Conservation (phyloP, 2,797 vertebrate genomes). For the Ispidina picta region DNA sequence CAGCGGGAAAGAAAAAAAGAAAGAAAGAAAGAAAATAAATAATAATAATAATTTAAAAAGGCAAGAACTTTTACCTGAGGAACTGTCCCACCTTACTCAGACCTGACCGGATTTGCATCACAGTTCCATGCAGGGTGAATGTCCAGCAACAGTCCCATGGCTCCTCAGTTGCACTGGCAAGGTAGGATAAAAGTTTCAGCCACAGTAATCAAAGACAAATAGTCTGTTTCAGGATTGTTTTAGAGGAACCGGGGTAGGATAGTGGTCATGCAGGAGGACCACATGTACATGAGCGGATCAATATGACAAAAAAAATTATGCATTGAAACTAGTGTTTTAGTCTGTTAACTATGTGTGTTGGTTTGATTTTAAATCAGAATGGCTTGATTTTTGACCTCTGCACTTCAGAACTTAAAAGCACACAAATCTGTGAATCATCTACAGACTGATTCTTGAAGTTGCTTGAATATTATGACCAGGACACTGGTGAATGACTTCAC, state of each 20-base stretch:
- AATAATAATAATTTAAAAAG: no score
- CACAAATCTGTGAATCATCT: background rate
- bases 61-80: background rate
- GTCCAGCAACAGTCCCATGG: background rate
- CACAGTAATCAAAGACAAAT: no score
- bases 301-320: background rate
- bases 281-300: fast-evolving
- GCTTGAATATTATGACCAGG: background rate
- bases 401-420: background rate
- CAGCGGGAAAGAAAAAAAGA: background rate
- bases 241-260: no score
- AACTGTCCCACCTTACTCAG: fast-evolving
- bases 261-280: background rate
- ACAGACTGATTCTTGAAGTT: background rate
- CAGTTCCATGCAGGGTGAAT: fast-evolving
- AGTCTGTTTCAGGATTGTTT: no score
- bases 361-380: background rate
- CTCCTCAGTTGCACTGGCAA: background rate
- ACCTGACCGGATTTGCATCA: background rate
- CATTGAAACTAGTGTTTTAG: background rate
- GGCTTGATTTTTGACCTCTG: background rate
- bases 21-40: no score
- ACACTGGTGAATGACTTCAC: background rate
- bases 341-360: background rate
- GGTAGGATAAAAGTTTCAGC: no score